Evolutionary conservation across 2,113 vertebrate genomes (phyloP).

Genomic region (Prionailurus bengalensis): DNA sequence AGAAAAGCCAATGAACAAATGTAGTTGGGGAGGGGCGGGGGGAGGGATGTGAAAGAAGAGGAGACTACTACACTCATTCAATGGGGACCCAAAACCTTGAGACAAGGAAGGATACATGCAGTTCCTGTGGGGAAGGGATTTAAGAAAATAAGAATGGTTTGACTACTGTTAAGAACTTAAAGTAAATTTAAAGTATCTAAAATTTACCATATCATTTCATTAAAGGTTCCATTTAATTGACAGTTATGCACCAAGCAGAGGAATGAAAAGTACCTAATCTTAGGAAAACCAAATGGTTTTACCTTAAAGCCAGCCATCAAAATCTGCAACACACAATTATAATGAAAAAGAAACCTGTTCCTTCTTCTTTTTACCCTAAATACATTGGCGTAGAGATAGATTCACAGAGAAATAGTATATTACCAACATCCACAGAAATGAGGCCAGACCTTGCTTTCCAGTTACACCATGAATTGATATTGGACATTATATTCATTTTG

Average conservation of each 20-base stretch:
- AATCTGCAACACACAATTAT: conserved; percentile 58
- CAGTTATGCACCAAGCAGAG: not conserved
- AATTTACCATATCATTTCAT: conserved; percentile 47
- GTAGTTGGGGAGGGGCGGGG: not conserved
- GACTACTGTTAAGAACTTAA: conserved; percentile 51
- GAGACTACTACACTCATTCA: not conserved
- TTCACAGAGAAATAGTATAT: conserved; percentile 17
- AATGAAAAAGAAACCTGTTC: conserved; percentile 55
- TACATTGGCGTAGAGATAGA: conserved; percentile 37
- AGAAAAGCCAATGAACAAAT: conserved; percentile 39
- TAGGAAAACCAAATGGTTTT: conserved; percentile 66
- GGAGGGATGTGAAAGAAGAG: not conserved
- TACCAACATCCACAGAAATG: conserved; percentile 54
- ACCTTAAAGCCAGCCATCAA: conserved; percentile 40
- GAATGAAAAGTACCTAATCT: conserved; percentile 64
- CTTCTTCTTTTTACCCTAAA: not conserved
- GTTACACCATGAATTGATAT: conserved; percentile 33
- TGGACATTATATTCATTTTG: conserved; percentile 58
- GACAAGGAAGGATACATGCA: conserved; percentile 31
- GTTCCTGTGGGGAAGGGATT: not conserved
- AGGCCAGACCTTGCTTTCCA: conserved; percentile 39
- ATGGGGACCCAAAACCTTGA: conserved; percentile 15
- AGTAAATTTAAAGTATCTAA: conserved; percentile 54
- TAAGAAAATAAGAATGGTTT: conserved; percentile 50
- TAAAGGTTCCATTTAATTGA: conserved; percentile 58